A percentile compares a stretch with the other conserved stretches of the same genome.
These are phyloP conservation scores for Melitaea athalia DNA, from an alignment of 2,888 invertebrate species.

Conservation along the genomic window DNA sequence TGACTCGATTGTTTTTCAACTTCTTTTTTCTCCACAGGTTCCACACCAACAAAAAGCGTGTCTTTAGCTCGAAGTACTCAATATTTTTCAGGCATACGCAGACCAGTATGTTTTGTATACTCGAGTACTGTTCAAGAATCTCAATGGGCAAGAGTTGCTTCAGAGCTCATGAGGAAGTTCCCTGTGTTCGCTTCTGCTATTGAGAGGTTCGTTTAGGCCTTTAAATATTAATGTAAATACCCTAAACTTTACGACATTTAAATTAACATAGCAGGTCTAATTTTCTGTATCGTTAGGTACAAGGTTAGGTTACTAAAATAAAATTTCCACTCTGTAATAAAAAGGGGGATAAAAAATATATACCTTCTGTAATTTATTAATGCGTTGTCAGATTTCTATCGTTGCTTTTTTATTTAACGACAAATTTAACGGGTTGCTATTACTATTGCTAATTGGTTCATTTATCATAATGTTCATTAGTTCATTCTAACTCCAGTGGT, in stretches of 20 bases:
- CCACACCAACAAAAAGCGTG: background rate
- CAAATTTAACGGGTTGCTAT: no score
- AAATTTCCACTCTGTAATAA: no score
- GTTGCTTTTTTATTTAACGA: no score
- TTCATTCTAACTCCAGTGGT: background rate
- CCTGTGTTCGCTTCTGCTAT: constrained; percentile 77
- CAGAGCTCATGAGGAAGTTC: constrained; percentile 75
- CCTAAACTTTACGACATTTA: no score
- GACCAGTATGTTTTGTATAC: constrained; percentile 84
- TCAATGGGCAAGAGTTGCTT: constrained; percentile 84
- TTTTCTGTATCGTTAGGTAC: no score
- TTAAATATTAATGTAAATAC: background rate
- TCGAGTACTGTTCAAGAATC: constrained; percentile 83
- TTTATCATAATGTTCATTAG: background rate
- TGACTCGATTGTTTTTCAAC: background rate
- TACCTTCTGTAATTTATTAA: no score
- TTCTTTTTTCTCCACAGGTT: constrained; percentile 13
- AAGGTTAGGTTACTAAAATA: no score
- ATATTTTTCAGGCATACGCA: constrained; percentile 9
- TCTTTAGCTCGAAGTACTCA: background rate
- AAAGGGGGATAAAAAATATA: no score
- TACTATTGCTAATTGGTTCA: no score
- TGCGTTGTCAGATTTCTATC: no score
- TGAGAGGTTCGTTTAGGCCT: constrained; percentile 41
- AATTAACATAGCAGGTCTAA: no score